Percentiles rank a stretch among this genome's conserved stretches.
Conservation (phyloP, 2,888 invertebrate genomes). For the Mesopsocus fuscifrons region DNA sequence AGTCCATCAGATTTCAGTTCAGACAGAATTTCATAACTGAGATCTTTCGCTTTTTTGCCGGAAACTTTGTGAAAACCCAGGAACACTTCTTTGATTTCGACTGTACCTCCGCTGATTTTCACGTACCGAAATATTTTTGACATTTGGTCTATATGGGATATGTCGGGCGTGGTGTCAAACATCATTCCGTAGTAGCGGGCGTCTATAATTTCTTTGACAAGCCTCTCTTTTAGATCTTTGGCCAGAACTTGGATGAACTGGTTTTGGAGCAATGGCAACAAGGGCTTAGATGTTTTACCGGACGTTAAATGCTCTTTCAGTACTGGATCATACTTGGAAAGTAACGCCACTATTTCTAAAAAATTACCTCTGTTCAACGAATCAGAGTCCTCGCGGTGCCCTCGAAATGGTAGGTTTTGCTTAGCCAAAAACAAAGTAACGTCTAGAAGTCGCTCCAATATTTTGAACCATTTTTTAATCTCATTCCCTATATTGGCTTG, state of each 20-base stretch:
- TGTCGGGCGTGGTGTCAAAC: neutral
- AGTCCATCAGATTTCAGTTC: constrained; percentile 13
- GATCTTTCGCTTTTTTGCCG: neutral
- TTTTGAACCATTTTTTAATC: neutral
- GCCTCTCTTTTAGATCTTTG: neutral
- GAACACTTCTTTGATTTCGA: neutral
- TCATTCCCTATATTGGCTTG: too few relatives aligned
- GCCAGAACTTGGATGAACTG: neutral
- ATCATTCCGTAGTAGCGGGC: neutral
- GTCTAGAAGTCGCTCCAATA: neutral
- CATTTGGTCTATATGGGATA: neutral
- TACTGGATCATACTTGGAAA: neutral
- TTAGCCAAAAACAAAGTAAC: neutral
- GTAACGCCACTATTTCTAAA: neutral
- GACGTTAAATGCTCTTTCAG: neutral
- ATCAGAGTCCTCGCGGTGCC: neutral
- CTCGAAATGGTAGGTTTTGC: neutral
- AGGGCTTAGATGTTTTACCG: neutral
- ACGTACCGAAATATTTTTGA: neutral
- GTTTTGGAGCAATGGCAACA: too few relatives aligned
- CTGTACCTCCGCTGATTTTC: neutral
- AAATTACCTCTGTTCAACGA: neutral
- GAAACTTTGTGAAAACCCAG: neutral
- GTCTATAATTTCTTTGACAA: neutral
- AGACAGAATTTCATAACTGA: neutral